Evolutionary conservation across 2,797 vertebrate species (phyloP), one percentile per base, ranked within the genome.

Genomic region (Enoplosus armatus): DNA sequence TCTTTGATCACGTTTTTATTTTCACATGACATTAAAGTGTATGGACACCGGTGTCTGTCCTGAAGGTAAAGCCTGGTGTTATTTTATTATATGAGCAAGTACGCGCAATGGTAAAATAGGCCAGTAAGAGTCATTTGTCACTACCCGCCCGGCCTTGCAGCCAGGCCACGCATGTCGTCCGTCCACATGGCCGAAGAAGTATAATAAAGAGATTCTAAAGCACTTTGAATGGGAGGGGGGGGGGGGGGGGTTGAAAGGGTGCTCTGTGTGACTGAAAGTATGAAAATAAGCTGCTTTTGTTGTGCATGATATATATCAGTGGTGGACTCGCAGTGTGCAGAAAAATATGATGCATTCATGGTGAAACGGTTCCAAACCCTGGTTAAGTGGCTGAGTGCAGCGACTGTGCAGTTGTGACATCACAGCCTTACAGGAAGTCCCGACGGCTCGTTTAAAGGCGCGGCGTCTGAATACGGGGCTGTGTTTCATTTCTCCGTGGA

Each of bases 161-260:
- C 45, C 39, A n/a, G 4, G 18, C 26, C 59, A 53, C 54, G 66
- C 55, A 75, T 45, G 53, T 47, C 71, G 24, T 26, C 50, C 16
- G 74, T 83, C 74, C 75, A 75, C 69, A 75, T 82, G 77, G 62
- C 37, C 77, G 80, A 58, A 82, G 63, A 83, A 78, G 53, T 27
- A 86, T 47, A 87, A 83, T 79, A 56, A 56, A 65, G 33, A 37
- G 26, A 37, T 59, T 41, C 14, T 66, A 26, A 68, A 75, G 43
- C 39, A 26, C 63, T 80, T 75, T 75, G 60, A 79, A 85, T 66
- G 50, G 66, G 48, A 9, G 18, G 27, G 48, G 12, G 18, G 27
- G 8, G 4, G n/a, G 5, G 67, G 31, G 68, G 77, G 55, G 62
- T 83, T 81, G 62, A 82, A 79, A 67, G 50, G 79, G 1, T 43